A percentile compares a stretch with the other conserved stretches of the same genome.
These are phyloP conservation scores for Gobiocypris rarus DNA, from an alignment of 2,113 vertebrate genomes.

Conservation along the genomic window DNA sequence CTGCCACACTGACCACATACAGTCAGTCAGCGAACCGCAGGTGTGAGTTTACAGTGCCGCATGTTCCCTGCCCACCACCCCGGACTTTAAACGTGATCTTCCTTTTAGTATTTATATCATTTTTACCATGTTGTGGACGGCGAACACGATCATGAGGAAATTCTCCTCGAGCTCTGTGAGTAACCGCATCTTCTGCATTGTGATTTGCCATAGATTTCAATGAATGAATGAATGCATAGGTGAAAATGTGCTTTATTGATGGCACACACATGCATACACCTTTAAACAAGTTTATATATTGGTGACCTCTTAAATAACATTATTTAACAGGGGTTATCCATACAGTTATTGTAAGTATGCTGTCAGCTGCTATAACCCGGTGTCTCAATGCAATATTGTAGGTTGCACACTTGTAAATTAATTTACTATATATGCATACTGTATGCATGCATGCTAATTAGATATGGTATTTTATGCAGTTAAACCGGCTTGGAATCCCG, in stretches of 20 bases:
- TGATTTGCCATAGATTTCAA: neutral
- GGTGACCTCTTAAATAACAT: neutral
- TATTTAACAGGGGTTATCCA: neutral
- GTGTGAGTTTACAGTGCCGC: slow-evolving; percentile 53
- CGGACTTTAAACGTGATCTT: neutral
- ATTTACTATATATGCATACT: neutral
- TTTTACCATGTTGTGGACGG: slow-evolving; percentile 82
- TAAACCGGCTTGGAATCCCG: neutral
- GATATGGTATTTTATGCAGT: neutral
- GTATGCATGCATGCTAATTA: neutral
- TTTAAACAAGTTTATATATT: neutral
- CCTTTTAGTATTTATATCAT: neutral
- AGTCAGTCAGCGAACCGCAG: slow-evolving; percentile 35
- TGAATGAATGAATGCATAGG: slow-evolving; percentile 31
- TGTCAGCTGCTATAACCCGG: slow-evolving; percentile 1
- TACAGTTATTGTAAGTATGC: neutral
- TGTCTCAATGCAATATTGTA: neutral
- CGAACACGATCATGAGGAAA: slow-evolving; percentile 77
- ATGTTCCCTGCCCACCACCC: neutral
- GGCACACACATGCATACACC: neutral
- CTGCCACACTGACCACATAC: slow-evolving; percentile 17
- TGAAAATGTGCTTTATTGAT: neutral
- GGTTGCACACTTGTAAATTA: neutral
- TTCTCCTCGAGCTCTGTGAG: slow-evolving; percentile 90
- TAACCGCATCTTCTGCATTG: slow-evolving; percentile 46